Base-by-base conservation (phyloP, 2,797 vertebrate species). In the Pipistrellus kuhlii region DNA sequence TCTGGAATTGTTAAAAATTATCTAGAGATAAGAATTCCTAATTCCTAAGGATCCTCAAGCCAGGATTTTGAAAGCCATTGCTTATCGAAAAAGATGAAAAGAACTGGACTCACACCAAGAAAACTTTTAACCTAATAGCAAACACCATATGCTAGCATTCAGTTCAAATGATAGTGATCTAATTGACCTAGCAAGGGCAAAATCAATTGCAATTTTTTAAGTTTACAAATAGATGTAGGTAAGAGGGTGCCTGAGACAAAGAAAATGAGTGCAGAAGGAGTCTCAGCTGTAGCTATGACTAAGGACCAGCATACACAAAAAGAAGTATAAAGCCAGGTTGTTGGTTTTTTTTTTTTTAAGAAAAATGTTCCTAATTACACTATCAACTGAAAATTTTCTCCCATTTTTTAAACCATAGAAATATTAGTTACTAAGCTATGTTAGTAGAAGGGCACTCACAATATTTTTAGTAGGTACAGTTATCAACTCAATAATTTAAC, bases 41-140 rank as follows among this genome's bases (percentile, higher is more conserved):
- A 96, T 90, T 96, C n/a, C n/a, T 87, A 85, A 96, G 25, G 71
- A 73, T 86, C 53, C 88, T 94, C 46, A 90, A 66, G 75, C 51
- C 78, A 93, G 30, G 48, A 96, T 27, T 82, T 93, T 95, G 73
- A 94, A 91, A 94, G 87, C 21, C 71, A 77, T 53, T 95, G 62
- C 93, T 96, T 88, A 95, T 95, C 91, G n/a, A 85, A 91, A 86
- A 76, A 91, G 64, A 89, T 90, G 7, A 87, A 88, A 96, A 83
- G 57, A 94, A 93, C 59, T 94, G 90, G 92, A 59, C 8, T 62
- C 21, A 77, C 32, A 95, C 96, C 91, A 96, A 92, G n/a, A 71
- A 95, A 95, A 91, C 85, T 25, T 91, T 96, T 96, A 95, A 94
- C 55, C 46, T 85, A 88, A 95, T 81, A 93, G 78, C 64, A 90